A percentile compares a stretch with the other conserved stretches of the same genome.
Evolutionary conservation across 2,113 vertebrate species (phyloP).

Genomic region (Misgurnus mizolepis): DNA sequence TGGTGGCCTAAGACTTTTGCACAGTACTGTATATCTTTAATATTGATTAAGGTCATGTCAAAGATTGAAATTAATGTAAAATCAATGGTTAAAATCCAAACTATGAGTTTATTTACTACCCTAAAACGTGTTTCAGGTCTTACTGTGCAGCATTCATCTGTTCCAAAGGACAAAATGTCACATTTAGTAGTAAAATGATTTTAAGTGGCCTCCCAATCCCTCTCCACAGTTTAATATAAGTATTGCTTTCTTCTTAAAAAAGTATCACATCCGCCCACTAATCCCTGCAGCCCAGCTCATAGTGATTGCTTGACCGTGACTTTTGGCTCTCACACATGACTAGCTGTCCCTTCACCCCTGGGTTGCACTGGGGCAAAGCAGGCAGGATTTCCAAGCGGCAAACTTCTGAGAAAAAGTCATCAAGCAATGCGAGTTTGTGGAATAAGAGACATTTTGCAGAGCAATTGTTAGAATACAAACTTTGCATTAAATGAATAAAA

Average conservation of each 20-base stretch:
- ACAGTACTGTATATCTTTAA: too few relatives aligned
- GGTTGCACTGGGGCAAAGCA: conserved; percentile 8
- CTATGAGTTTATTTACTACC: too few relatives aligned
- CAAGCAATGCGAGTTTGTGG: conserved; percentile 13
- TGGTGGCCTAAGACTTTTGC: too few relatives aligned
- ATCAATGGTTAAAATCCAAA: too few relatives aligned
- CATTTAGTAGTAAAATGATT: too few relatives aligned
- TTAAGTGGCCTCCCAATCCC: neutral
- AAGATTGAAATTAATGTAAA: too few relatives aligned
- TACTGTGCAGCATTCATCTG: too few relatives aligned
- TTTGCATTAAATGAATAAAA: too few relatives aligned
- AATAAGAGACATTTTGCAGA: neutral
- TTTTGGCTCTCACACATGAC: conserved; percentile 62
- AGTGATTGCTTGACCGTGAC: conserved; percentile 56
- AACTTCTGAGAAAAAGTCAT: conserved; percentile 45
- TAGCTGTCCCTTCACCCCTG: conserved; percentile 48
- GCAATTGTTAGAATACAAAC: neutral
- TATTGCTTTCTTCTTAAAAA: conserved; percentile 44
- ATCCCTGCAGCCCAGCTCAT: conserved; percentile 51
- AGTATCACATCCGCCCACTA: conserved; percentile 52
- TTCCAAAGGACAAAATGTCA: too few relatives aligned
- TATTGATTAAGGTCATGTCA: too few relatives aligned
- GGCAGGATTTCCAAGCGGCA: conserved; percentile 43
- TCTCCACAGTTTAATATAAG: conserved; percentile 51
- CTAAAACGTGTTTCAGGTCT: too few relatives aligned